Evolutionary conservation across 2,113 vertebrate genomes (phyloP).

Genomic region (Lasiurus borealis): DNA sequence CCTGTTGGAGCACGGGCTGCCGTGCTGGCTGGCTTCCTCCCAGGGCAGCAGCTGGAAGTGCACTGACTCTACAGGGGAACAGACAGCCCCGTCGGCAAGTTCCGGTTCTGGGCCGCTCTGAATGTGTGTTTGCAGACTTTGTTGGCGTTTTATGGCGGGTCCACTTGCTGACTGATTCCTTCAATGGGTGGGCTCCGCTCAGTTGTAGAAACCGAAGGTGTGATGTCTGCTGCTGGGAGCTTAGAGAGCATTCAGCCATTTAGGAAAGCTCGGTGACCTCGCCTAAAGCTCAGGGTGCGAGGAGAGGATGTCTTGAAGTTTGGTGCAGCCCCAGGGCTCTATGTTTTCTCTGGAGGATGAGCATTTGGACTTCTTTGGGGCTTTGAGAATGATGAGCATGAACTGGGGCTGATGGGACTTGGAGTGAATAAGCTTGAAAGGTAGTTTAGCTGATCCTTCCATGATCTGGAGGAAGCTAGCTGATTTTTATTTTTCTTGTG

Average conservation of each 20-base stretch:
- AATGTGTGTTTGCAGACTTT: not conserved
- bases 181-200: not conserved
- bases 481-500: not conserved
- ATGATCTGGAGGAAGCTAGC: not conserved
- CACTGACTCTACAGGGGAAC: not conserved
- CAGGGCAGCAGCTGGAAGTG: not conserved
- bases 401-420: not conserved
- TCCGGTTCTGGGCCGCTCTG: not conserved
- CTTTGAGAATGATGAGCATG: conserved; percentile 26
- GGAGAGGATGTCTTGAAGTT: not conserved
- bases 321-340: not conserved
- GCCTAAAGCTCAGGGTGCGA: not conserved
- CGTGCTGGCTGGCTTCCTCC: not conserved
- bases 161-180: not conserved
- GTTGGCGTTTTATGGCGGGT: not conserved
- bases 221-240: not conserved
- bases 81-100: not conserved
- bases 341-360: not conserved
- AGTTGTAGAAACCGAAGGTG: not conserved
- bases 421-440: not conserved
- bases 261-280: not conserved
- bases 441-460: not conserved
- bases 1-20: accelerated
- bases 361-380: not conserved
- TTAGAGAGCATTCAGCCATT: not conserved